A percentile compares a stretch with the other conserved stretches of the same genome.
These are phyloP conservation scores for Oreochromis aureus DNA, from an alignment of 2,113 vertebrate genomes.

Conservation along the genomic window DNA sequence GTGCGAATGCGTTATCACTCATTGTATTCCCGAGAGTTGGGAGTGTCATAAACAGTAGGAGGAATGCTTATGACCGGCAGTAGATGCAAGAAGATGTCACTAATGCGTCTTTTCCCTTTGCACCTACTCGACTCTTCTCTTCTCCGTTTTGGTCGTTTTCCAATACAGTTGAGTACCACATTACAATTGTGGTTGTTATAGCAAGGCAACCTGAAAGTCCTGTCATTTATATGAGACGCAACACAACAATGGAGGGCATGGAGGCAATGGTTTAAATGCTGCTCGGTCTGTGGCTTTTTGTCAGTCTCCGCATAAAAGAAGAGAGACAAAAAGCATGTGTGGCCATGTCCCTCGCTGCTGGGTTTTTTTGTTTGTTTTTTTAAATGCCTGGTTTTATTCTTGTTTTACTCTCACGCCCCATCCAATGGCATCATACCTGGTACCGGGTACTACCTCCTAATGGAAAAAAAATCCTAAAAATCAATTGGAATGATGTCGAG, in stretches of 20 bases:
- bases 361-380: neutral
- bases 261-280: neutral
- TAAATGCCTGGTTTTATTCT: neutral
- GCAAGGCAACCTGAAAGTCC: neutral
- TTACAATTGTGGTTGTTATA: neutral
- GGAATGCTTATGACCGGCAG: neutral
- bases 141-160: neutral
- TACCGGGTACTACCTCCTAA: neutral
- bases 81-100: neutral
- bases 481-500: neutral
- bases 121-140: neutral
- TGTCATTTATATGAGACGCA: neutral
- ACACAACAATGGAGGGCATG: neutral
- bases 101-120: neutral
- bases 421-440: neutral
- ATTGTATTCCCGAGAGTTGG: neutral
- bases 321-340: neutral
- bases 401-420: neutral
- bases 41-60: neutral
- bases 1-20: neutral
- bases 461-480: neutral
- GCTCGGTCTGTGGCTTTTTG: neutral
- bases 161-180: neutral
- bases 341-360: neutral
- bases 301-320: neutral